Conservation (phyloP, 2,888 invertebrate species). For the Nysson spinosus region DNA sequence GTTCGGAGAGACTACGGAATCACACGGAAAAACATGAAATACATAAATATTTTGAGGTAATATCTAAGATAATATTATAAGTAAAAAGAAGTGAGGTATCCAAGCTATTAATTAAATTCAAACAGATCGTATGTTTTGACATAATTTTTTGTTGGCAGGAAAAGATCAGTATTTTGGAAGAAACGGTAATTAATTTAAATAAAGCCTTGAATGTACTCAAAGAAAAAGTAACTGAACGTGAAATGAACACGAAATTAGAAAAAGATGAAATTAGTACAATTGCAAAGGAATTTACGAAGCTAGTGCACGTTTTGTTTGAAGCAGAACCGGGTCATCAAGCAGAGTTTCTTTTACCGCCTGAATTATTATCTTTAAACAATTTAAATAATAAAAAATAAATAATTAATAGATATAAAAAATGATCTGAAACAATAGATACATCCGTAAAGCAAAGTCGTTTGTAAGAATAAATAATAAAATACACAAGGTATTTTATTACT, state of each 20-base stretch:
- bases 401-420: no score
- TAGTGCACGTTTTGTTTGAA: slow-evolving; percentile 77
- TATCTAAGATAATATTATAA: neutral
- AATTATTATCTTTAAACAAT: slow-evolving; percentile 7
- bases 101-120: no score
- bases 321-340: slow-evolving; percentile 78
- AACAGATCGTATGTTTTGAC: neutral
- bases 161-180: slow-evolving; percentile 54
- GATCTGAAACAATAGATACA: no score
- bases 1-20: slow-evolving; percentile 61
- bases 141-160: slow-evolving; percentile 43
- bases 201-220: slow-evolving; percentile 32
- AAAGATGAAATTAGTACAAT: slow-evolving; percentile 74
- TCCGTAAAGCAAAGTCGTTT: no score
- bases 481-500: no score
- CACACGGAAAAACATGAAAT: slow-evolving; percentile 52
- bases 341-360: slow-evolving; percentile 74
- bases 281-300: slow-evolving; percentile 78
- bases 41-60: slow-evolving; percentile 59
- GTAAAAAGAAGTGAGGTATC: neutral
- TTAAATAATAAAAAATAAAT: neutral
- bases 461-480: no score
- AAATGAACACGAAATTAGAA: slow-evolving; percentile 55
- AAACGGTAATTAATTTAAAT: slow-evolving; percentile 45
- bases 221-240: slow-evolving; percentile 27